Evolutionary conservation across 2,888 invertebrate genomes (phyloP).

Genomic region (Nymphalis urticae): DNA sequence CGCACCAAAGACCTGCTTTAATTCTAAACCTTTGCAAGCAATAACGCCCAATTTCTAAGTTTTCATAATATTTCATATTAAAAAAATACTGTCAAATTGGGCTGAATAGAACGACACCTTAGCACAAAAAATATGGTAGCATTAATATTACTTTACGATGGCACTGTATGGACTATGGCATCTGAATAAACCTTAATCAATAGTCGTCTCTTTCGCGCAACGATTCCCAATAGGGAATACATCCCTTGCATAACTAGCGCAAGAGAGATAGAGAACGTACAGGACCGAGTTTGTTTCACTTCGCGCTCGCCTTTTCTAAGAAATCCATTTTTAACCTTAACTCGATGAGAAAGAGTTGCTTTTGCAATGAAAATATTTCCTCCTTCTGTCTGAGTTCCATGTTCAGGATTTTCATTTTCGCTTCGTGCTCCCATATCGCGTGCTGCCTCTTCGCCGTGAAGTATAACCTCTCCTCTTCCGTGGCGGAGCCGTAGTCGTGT

Average conservation of each 20-base stretch:
- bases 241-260: not conserved
- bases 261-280: not conserved
- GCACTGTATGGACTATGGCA: conserved; percentile 46
- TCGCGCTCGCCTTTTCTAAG: conserved; percentile 74
- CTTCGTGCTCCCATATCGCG: conserved; percentile 77
- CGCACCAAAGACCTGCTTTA: conserved; percentile 29
- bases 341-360: conserved; percentile 76
- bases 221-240: conserved; percentile 20
- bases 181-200: conserved; percentile 9
- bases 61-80: not conserved
- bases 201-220: not conserved
- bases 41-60: not conserved
- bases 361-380: conserved; percentile 76
- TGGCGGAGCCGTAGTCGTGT: conserved; percentile 59
- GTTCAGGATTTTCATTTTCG: conserved; percentile 77
- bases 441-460: conserved; percentile 75
- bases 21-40: not conserved
- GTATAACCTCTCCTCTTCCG: conserved; percentile 71
- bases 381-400: conserved; percentile 77
- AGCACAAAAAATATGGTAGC: conserved; percentile 35
- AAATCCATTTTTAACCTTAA: conserved; percentile 78
- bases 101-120: conserved; percentile 21
- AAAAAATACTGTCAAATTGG: conserved; percentile 11
- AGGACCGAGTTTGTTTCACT: conserved; percentile 44
- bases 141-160: conserved; percentile 40